A percentile compares a stretch with the other conserved stretches of the same genome.
phyloP scores from a whole-genome alignment of 2,888 invertebrate genomes.

The Ischnura elegans region DNA sequence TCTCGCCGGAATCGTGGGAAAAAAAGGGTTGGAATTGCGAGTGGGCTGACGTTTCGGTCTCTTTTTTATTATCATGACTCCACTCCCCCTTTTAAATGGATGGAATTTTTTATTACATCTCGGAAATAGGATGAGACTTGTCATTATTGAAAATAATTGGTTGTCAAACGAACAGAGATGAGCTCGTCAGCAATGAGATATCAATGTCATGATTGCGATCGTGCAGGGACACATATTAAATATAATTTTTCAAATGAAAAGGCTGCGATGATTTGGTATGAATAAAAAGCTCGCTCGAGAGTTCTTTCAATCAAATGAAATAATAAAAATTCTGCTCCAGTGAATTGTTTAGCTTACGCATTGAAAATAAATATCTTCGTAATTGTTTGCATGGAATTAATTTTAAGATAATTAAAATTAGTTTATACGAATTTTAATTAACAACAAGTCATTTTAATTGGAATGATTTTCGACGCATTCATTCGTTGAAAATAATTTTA shows the following conservation, averaged over 20 bases:
- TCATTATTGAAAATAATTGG: constrained; percentile 53
- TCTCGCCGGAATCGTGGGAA: not conserved
- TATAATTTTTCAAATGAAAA: not conserved
- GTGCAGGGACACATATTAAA: not conserved
- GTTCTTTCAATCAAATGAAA: not conserved
- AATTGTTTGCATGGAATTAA: not conserved
- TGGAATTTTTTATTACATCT: constrained; percentile 16
- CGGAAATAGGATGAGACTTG: not conserved
- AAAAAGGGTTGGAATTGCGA: not conserved
- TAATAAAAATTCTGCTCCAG: not conserved
- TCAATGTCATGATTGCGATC: not conserved
- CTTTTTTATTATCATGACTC: not conserved
- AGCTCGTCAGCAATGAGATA: not conserved
- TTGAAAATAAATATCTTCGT: not conserved
- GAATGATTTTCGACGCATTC: not conserved
- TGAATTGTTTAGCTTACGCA: not conserved
- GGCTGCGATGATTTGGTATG: not conserved
- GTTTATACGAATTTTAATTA: not conserved
- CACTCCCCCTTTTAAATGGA: not conserved
- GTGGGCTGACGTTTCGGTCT: not conserved
- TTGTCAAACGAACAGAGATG: constrained; percentile 34
- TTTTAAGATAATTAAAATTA: not conserved
- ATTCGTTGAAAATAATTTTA: not conserved
- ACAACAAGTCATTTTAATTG: not conserved
- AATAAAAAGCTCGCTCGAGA: not conserved